Evolutionary conservation across 2,797 vertebrate genomes (phyloP).

Genomic region (Graptemys geographica): DNA sequence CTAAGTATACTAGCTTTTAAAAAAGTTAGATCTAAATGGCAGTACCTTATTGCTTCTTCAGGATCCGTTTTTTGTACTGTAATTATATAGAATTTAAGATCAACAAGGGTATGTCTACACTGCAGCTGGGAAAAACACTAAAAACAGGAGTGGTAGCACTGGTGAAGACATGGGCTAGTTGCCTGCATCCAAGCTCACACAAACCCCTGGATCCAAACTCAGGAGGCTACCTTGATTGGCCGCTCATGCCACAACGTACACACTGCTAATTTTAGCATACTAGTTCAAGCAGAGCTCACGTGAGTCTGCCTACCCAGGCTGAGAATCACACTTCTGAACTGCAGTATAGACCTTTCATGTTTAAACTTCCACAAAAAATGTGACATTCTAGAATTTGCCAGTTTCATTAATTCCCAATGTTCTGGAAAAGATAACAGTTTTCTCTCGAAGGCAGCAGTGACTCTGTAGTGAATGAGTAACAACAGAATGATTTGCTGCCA

Average conservation of each 20-base stretch:
- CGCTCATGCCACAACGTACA: too few species aligned
- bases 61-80: neutral
- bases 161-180: too few species aligned
- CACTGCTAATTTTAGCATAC: too few species aligned
- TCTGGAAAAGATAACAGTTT: constrained; percentile 41
- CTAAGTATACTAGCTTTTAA: neutral
- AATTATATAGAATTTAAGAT: neutral
- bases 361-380: neutral
- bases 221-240: too few species aligned
- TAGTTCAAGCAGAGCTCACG: too few species aligned
- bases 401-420: neutral
- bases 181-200: too few species aligned
- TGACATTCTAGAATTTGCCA: neutral
- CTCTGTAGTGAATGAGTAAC: neutral
- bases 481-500: neutral
- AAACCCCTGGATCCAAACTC: too few species aligned
- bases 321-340: too few species aligned
- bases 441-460: neutral
- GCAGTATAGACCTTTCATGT: too few species aligned
- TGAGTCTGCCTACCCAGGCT: too few species aligned
- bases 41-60: neutral
- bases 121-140: neutral
- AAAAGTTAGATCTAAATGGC: neutral
- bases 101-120: neutral
- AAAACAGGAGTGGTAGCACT: too few species aligned